Base-by-base conservation (phyloP, 2,113 vertebrate genomes). In the Porphyrio hochstetteri region DNA sequence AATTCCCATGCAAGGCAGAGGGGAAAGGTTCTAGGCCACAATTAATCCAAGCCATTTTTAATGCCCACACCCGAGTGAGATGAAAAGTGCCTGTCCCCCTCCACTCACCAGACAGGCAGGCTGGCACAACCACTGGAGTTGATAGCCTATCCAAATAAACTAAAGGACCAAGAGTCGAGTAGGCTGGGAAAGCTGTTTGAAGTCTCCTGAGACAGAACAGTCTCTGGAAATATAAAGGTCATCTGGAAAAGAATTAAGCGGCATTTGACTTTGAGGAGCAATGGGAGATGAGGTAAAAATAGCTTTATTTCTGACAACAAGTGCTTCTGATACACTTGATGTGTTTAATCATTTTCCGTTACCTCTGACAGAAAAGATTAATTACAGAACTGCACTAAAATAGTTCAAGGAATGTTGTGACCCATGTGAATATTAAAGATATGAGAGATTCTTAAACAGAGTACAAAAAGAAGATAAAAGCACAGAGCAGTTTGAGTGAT, bases 361-460 rank as follows among this genome's bases (percentile, higher is more conserved):
- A 87, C 94, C 91, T 93, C 89, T 96, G 94, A 91, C 93, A 95
- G 83, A 92, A 96, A 95, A 95, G 94, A 96, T 95, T 97, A 97
- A 96, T 96, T 95, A 97, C 1, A 6, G 95, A 95, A 91, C 78
- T 89, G 83, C 81, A 92, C 70, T 65, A 93, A 96, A 96, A 96
- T 96, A 95, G 95, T 96, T 95, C 93, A 95, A 95, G 93, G 70
- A 92, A 95, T 95, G 84, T 95, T 95, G 86, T 91, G 89, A 93
- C 86, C 93, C 95, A 89, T 85, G 95, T 89, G 95, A 88, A 95
- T 96, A 95, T 93, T 97, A 95, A 95, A 93, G 89, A 93, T 89
- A 95, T 3, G 65, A 93, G 81, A 92, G 92, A 91, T 75, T 89
- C 89, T 96, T 96, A 95, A 97, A 84, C 53, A 82, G 86, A 87